Evolutionary conservation across 2,888 invertebrate genomes (phyloP), one percentile per base, ranked within the genome.

Genomic region (Leptinotarsa rubiginosa): DNA sequence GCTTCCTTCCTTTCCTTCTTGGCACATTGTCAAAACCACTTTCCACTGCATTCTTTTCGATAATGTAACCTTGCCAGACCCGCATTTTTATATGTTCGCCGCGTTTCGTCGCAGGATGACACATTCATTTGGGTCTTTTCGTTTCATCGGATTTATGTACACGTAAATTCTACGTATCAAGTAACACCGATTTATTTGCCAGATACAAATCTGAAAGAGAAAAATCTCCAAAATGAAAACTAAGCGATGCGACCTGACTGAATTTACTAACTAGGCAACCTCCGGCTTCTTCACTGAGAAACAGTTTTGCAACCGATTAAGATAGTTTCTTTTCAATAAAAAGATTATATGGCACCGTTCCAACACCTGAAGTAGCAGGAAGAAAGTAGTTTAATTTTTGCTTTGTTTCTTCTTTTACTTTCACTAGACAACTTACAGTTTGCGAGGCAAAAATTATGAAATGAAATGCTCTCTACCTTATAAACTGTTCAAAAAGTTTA

Each of bases 11-110:
- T 56, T 56, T 0, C 56, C 18, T 56, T 20, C 18, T 56, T 56
- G 56, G 56, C 56, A 56, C 56, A 22, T 13, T 56, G 56, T 56
- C 56, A 56, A 56, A 56, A 56, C 56, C 56, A 56, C 56, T 56
- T 56, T 56, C 56, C 20, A 56, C 56, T 22, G 56, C 56, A 56
- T 56, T 56, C 56, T 56, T 56, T 13, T 56, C 56, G 25, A 56
- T 56, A 56, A 56, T 22, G 54, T 56, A 13, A 7, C 56, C 56
- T 20, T 56, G 56, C 5, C 56, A 56, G 56, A 20, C 56, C 56
- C 20, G 56, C 56, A 13, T 56, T 56, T 56, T 56, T 41, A 31
- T 56, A 56, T 56, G 56, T 56, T 22, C 22, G 56, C 10, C 13
- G 20, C 15, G 20, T 56, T 56, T 56, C 22, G 56, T 22, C 56